Conservation (phyloP, 2,113 vertebrate genomes). For the Oriolus oriolus region DNA sequence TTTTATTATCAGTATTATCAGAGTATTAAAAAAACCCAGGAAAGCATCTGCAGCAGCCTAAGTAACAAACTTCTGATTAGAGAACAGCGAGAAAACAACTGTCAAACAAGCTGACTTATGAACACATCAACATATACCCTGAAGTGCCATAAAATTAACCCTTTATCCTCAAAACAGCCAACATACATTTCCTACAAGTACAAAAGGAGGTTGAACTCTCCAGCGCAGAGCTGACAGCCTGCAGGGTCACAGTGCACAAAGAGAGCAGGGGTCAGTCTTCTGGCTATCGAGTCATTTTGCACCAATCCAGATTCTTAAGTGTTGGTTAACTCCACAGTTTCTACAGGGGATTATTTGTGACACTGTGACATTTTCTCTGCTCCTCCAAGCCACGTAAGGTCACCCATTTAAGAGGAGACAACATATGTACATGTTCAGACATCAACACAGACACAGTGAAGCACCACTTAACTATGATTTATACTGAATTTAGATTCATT, state of each 20-base stretch:
- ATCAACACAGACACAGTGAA: neutral
- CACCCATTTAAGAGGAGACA: neutral
- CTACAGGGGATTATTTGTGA: neutral
- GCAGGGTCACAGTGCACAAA: neutral
- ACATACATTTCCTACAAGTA: neutral
- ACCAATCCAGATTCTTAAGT: neutral
- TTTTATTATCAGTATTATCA: neutral
- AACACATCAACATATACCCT: fast-evolving
- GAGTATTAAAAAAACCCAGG: too few species aligned
- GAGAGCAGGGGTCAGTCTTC: neutral
- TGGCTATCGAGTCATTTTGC: neutral
- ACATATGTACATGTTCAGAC: fast-evolving
- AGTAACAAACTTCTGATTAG: neutral
- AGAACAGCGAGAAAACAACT: neutral
- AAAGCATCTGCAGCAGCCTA: neutral
- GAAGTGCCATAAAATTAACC: neutral
- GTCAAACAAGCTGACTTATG: neutral
- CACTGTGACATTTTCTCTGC: neutral
- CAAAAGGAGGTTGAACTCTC: conserved; percentile 30
- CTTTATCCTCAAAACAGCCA: conserved; percentile 28
- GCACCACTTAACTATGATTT: neutral
- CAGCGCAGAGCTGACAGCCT: neutral
- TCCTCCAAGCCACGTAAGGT: neutral
- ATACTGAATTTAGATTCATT: neutral
- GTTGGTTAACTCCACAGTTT: neutral